Base-by-base conservation (phyloP, 2,888 invertebrate genomes). In the Plusia festucae region DNA sequence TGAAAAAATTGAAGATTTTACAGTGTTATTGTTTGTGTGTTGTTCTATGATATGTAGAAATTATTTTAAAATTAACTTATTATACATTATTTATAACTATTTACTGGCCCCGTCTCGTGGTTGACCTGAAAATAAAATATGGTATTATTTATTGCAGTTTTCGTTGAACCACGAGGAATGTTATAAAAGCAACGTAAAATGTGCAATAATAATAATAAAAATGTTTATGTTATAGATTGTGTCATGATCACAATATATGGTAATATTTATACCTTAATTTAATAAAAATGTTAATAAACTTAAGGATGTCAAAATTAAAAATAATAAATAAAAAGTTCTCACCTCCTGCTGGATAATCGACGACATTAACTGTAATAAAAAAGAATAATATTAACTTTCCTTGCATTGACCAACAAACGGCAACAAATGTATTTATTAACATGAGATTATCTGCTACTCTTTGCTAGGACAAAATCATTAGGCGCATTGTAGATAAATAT, bases 321-420 rank as follows among this genome's bases (percentile, higher is more conserved):
- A n/a, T n/a, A n/a, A n/a, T n/a, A n/a, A n/a, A n/a, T n/a, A 3
- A 15, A n/a, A n/a, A 40, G n/a, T 40, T n/a, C 40, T 40, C 18
- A 53, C 56, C 66, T 68, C 73, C 73, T 68, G 75, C 66, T 20
- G 58, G 59, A 34, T 73, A 74, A 60, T 86, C 82, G 1, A 76
- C 82, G 30, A 88, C 16, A 61, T 82, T 57, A 9, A 85, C 84
- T 86, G 82, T 54, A 85, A 82, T 71, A 69, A 59, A 20, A 52
- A 20, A 34, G 4, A 55, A 32, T 22, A 22, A 46, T 49, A 20
- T 4, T 11, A 20, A n/a, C 6, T 49, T 0, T 11, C n/a, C n/a
- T 6, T n/a, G n/a, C 6, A 15, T 54, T 49, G 22, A 16, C 22
- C 16, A 16, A 61, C 30, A 52, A 53, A 57, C 52, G 69, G 65